phyloP scores from a whole-genome alignment of 2,113 vertebrate genomes.

The Alosa alosa region DNA sequence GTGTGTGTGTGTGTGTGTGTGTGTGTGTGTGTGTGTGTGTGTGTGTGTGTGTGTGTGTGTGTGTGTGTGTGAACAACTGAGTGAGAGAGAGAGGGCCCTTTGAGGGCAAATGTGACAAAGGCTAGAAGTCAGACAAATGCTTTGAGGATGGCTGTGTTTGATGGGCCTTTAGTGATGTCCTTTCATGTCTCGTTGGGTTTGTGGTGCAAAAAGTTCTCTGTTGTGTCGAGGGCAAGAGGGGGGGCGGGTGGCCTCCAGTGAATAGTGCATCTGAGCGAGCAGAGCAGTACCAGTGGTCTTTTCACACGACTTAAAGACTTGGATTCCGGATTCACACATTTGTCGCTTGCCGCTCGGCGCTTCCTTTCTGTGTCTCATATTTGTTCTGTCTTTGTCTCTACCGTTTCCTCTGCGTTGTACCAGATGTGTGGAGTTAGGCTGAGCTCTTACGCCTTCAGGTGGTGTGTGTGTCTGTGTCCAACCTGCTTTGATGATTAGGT shows the following conservation, averaged over 20 bases:
- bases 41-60: not conserved
- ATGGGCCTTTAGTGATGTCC: conserved; percentile 35
- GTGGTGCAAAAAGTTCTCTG: conserved; percentile 15
- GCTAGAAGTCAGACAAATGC: conserved; percentile 47
- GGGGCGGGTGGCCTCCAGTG: not conserved
- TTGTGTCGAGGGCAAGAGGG: not conserved
- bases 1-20: too few species aligned
- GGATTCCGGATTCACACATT: not conserved
- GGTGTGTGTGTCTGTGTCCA: not conserved
- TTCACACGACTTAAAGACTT: not conserved
- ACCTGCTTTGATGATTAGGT: conserved; percentile 4
- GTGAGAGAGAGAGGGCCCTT: conserved; percentile 22
- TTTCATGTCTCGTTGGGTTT: conserved; percentile 30
- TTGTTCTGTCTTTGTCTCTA: not conserved
- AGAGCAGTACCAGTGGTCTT: not conserved
- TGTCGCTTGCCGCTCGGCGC: not conserved
- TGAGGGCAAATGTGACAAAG: conserved; percentile 37
- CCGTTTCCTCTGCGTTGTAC: not conserved
- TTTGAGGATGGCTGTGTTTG: conserved; percentile 41
- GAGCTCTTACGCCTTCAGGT: not conserved
- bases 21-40: not conserved
- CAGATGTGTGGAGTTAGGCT: not conserved
- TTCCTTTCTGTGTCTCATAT: not conserved
- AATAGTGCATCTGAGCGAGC: not conserved
- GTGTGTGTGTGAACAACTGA: not conserved